These are phyloP conservation scores for Trichomycterus rosablanca DNA, from an alignment of 2,113 vertebrate genomes.

Conservation along the genomic window DNA sequence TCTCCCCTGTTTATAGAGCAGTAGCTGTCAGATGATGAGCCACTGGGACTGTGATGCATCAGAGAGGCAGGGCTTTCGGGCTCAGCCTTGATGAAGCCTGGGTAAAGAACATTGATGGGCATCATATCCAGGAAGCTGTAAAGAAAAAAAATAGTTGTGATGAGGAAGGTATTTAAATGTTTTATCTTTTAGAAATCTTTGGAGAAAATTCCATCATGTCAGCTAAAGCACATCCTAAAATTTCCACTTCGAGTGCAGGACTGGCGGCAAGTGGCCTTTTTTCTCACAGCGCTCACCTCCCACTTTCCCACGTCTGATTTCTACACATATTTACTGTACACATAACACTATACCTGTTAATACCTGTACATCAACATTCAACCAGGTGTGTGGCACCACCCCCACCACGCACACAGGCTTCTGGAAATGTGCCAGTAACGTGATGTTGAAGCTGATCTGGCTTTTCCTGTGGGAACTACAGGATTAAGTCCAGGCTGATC, in stretches of 20 bases:
- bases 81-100: conserved; percentile 93
- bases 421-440: conserved; percentile 25
- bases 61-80: conserved; percentile 91
- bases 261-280: no score
- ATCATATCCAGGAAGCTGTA: conserved; percentile 90
- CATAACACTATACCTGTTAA: conserved; percentile 35
- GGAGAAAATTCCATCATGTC: conserved; percentile 12
- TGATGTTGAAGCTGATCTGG: conserved; percentile 38
- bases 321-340: conserved; percentile 37
- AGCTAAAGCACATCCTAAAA: conserved; percentile 10
- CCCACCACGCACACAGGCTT: conserved; percentile 7
- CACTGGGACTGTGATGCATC: conserved; percentile 89
- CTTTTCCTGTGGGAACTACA: conserved; percentile 32
- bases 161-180: not conserved
- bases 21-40: conserved; percentile 93
- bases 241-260: not conserved
- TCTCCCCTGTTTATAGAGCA: conserved; percentile 82
- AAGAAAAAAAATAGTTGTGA: conserved; percentile 1
- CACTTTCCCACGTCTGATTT: conserved; percentile 27
- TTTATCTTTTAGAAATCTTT: not conserved
- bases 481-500: conserved; percentile 34
- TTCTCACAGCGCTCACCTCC: conserved; percentile 26
- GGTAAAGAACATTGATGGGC: conserved; percentile 80
- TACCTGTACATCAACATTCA: conserved; percentile 23
- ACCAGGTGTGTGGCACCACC: conserved; percentile 39